Base-by-base conservation (phyloP, 2,888 invertebrate genomes). In the Serripes groenlandicus region DNA sequence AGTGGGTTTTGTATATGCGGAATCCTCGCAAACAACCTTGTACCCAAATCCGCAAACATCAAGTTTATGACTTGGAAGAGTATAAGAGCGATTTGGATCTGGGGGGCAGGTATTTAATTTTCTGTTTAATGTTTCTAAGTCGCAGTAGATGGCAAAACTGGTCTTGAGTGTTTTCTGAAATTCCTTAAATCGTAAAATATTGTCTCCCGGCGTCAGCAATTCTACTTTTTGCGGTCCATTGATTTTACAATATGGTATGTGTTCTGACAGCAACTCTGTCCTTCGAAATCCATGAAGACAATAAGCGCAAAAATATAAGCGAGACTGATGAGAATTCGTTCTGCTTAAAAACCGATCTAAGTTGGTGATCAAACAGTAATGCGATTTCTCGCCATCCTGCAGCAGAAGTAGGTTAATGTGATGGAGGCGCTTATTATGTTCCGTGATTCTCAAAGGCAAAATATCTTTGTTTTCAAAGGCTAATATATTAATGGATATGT, bases 11-110 rank as follows among this genome's bases (percentile, higher is more conserved):
- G 72, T 72, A 72, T 58, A 72, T 32, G 34, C 56, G 23, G 34
- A 15, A 58, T 72, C 28, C n/a, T 26, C 66, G 21, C 72, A 72
- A n/a, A 72, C 72, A 5, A 72, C 58, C 37, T 72, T 72, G 21
- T 73, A 73, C 15, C 73, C 73, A 49, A 73, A 73, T 3, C 73
- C 49, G 30, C 73, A 73, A 18, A 73, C 73, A 35, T 73, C 73
- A 34, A 73, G 49, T 73, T 73, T 73, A 35, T 58, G 58, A 28
- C 23, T 60, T 28, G 73, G 18, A 28, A 42, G 58, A 18, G 60
- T 60, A 73, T 23, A n/a, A 34, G 60, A 37, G 3, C 42, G 60
- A 32, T 60, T 28, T 23, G 62, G 60, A 42, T 58, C 42, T 26
- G 73, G 62, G 18, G 52, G 30, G 60, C 81, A 78, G 15, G 73